phyloP scores from a whole-genome alignment of 2,113 vertebrate genomes.

The Corythoichthys intestinalis region DNA sequence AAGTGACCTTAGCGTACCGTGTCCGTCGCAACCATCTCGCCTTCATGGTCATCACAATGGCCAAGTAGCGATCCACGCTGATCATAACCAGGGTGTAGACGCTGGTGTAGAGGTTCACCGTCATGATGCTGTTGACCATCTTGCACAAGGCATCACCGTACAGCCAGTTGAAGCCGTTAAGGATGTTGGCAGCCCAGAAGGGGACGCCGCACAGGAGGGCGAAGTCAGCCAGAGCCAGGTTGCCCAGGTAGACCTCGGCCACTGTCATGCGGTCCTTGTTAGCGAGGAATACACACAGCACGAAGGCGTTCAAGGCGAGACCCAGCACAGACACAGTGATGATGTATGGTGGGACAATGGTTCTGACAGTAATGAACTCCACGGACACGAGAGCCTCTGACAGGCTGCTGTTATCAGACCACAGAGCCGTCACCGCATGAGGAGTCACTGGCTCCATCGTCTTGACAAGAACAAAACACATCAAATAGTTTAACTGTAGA shows the following conservation, averaged over 20 bases:
- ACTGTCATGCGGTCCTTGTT: slow-evolving; percentile 80
- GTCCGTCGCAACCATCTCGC: slow-evolving; percentile 73
- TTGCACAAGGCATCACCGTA: slow-evolving; percentile 84
- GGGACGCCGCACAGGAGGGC: slow-evolving; percentile 78
- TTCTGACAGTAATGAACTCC: slow-evolving; percentile 61
- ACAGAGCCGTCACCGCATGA: neutral
- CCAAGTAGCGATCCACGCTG: slow-evolving; percentile 89
- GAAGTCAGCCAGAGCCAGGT: slow-evolving; percentile 83
- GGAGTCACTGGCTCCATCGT: slow-evolving; percentile 29
- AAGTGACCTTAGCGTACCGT: slow-evolving; percentile 76
- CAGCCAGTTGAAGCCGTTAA: slow-evolving; percentile 77
- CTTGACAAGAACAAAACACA: slow-evolving; percentile 13
- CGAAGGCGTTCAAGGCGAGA: slow-evolving; percentile 79
- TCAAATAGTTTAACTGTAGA: neutral
- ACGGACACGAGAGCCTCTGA: slow-evolving; percentile 11
- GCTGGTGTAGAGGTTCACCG: slow-evolving; percentile 83
- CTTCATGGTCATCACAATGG: slow-evolving; percentile 85
- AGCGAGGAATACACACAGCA: slow-evolving; percentile 78
- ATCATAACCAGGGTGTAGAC: slow-evolving; percentile 85
- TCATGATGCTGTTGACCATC: slow-evolving; percentile 69
- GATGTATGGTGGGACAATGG: slow-evolving; percentile 77
- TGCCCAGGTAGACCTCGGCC: slow-evolving; percentile 88
- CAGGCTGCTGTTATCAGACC: slow-evolving; percentile 42
- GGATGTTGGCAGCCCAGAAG: slow-evolving; percentile 86
- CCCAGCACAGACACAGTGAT: slow-evolving; percentile 78